A percentile compares a stretch with the other conserved stretches of the same genome.
Conservation (phyloP, 2,888 invertebrate species). For the Aporophyla nigra region DNA sequence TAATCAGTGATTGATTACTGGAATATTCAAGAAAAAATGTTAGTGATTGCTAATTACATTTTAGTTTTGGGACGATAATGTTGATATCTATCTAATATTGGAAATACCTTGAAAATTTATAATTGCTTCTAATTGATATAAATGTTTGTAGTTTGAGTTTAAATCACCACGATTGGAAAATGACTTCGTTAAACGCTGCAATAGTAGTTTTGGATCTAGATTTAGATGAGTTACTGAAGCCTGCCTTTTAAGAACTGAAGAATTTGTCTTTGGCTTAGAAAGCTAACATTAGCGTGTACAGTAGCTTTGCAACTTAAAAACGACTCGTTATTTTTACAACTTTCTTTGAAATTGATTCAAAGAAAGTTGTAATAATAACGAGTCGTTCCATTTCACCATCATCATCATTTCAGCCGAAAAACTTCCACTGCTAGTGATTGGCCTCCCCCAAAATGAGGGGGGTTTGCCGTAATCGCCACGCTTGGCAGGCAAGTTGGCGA, state of each 20-base stretch:
- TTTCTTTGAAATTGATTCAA: not conserved
- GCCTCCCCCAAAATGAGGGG: too few species aligned
- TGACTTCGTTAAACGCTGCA: not conserved
- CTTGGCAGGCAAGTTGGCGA: too few species aligned
- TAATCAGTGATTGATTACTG: not conserved
- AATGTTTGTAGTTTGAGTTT: not conserved
- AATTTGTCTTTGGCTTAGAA: not conserved
- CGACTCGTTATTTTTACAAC: not conserved
- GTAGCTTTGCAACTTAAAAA: not conserved
- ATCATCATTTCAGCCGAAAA: too few species aligned
- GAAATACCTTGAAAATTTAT: not conserved
- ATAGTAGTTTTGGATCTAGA: not conserved
- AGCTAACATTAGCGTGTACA: not conserved
- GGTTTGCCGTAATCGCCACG: too few species aligned
- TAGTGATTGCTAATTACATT: not conserved
- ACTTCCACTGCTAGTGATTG: too few species aligned
- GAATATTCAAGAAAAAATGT: not conserved
- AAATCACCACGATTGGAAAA: not conserved
- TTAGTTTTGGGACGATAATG: not conserved
- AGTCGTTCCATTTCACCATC: too few species aligned
- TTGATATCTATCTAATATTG: not conserved
- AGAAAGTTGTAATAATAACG: too few species aligned
- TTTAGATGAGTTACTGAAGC: not conserved
- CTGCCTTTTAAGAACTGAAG: not conserved
- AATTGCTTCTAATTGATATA: not conserved